Conservation (phyloP, 1,140 invertebrate genomes). For the Vanessa atalanta region DNA sequence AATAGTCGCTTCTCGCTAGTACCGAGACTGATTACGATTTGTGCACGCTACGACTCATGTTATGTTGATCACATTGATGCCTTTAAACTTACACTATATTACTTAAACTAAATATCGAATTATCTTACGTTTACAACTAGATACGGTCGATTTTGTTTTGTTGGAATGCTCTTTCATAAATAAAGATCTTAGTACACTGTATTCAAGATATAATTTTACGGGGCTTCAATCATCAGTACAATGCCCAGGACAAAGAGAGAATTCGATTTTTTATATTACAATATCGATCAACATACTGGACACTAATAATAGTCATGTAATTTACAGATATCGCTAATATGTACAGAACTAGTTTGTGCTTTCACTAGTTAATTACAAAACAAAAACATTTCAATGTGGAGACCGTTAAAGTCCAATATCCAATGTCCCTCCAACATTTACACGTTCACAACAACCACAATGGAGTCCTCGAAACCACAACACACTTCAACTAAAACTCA, state of each 20-base stretch:
- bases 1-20: constrained; percentile 64
- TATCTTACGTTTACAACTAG: constrained; percentile 60
- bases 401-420: constrained; percentile 31
- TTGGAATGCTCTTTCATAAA: constrained; percentile 77
- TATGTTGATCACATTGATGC: constrained; percentile 78
- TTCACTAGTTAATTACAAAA: constrained; percentile 68
- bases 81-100: constrained; percentile 66
- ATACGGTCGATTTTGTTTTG: constrained; percentile 67
- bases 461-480: constrained; percentile 48
- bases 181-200: constrained; percentile 56
- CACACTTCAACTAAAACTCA: constrained; percentile 54
- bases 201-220: constrained; percentile 39
- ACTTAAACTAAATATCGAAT: constrained; percentile 60
- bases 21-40: constrained; percentile 69
- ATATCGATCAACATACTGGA: constrained; percentile 55
- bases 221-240: constrained; percentile 75
- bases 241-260: constrained; percentile 64
- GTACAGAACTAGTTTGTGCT: constrained; percentile 79
- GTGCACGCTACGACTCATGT: constrained; percentile 71
- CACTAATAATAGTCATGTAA: constrained; percentile 62
- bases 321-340: constrained; percentile 79
- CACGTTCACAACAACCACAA: constrained; percentile 47
- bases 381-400: constrained; percentile 38
- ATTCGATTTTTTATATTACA: constrained; percentile 76
- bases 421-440: constrained; percentile 35